Percentiles rank a stretch among this genome's conserved stretches.
Evolutionary conservation across 1,140 invertebrate genomes (phyloP).

Genomic region (Drosophila jambulina): DNA sequence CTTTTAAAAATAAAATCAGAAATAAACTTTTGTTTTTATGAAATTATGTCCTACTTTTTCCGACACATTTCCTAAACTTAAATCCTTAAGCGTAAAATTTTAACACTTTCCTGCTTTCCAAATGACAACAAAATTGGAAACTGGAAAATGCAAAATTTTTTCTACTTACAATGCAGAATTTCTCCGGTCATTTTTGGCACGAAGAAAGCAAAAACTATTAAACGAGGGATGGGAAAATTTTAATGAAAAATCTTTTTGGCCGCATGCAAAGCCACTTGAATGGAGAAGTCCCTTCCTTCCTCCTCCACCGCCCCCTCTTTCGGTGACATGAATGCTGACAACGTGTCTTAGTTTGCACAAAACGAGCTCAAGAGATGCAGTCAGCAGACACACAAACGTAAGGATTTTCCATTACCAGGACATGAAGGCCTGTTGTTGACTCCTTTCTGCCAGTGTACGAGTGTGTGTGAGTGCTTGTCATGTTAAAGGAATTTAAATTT

Average conservation of each 20-base stretch:
- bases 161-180: slow-evolving; percentile 51
- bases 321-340: slow-evolving; percentile 82
- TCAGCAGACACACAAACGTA: slow-evolving; percentile 36
- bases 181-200: slow-evolving; percentile 7
- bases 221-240: slow-evolving; percentile 63
- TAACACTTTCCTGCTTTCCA: neutral
- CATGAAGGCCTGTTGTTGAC: slow-evolving; percentile 53
- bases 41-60: neutral
- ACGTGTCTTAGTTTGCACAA: slow-evolving; percentile 84
- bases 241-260: slow-evolving; percentile 78
- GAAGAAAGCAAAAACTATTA: slow-evolving; percentile 58
- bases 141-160: slow-evolving; percentile 19
- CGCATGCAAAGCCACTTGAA: slow-evolving; percentile 69
- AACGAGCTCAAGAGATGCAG: slow-evolving; percentile 73
- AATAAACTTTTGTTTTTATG: neutral
- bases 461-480: slow-evolving; percentile 63
- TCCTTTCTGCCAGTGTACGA: slow-evolving; percentile 34
- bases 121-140: slow-evolving; percentile 9
- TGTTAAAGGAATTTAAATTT: slow-evolving; percentile 82
- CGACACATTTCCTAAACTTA: neutral
- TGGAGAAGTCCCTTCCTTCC: slow-evolving; percentile 11
- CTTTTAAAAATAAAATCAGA: neutral
- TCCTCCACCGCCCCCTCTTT: neutral
- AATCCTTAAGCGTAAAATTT: slow-evolving; percentile 4
- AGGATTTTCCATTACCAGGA: slow-evolving; percentile 39